Evolutionary conservation across 2,888 invertebrate genomes (phyloP).

Genomic region (Strigamia maritima): DNA sequence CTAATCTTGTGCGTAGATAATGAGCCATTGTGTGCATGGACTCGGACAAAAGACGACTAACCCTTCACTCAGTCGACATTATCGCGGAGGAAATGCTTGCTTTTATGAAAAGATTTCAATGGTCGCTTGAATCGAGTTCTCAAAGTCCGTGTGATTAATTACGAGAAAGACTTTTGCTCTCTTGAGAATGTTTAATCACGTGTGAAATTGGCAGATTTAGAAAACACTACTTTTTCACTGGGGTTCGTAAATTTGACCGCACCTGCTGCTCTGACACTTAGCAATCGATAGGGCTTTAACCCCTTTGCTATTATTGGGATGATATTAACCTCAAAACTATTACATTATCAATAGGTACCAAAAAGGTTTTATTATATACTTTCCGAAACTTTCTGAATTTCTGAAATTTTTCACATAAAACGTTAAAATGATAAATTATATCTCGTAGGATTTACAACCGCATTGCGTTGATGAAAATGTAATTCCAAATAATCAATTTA

Average conservation of each 20-base stretch:
- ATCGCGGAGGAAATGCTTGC: slow-evolving; percentile 5
- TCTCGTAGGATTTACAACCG: too few relatives aligned
- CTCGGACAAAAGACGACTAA: slow-evolving; percentile 15
- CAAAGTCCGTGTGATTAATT: neutral
- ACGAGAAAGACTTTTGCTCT: neutral
- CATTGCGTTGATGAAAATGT: too few relatives aligned
- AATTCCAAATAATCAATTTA: neutral
- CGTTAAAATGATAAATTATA: too few relatives aligned
- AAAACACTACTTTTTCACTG: neutral
- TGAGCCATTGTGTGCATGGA: neutral
- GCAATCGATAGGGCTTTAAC: neutral
- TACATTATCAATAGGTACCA: too few relatives aligned
- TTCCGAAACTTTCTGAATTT: too few relatives aligned
- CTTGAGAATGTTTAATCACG: slow-evolving; percentile 36
- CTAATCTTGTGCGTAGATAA: slow-evolving; percentile 15
- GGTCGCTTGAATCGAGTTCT: neutral
- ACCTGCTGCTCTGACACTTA: neutral
- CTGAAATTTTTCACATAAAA: too few relatives aligned
- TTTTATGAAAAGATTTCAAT: slow-evolving; percentile 3
- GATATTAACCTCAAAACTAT: too few relatives aligned
- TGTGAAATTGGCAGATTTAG: slow-evolving; percentile 39
- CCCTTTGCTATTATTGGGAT: neutral
- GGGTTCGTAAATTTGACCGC: neutral
- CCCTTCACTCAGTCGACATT: slow-evolving; percentile 15
- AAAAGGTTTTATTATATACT: too few relatives aligned